A percentile compares a stretch with the other conserved stretches of the same genome.
Conservation (phyloP, 1,140 invertebrate species). For the Eufriesea mexicana region DNA sequence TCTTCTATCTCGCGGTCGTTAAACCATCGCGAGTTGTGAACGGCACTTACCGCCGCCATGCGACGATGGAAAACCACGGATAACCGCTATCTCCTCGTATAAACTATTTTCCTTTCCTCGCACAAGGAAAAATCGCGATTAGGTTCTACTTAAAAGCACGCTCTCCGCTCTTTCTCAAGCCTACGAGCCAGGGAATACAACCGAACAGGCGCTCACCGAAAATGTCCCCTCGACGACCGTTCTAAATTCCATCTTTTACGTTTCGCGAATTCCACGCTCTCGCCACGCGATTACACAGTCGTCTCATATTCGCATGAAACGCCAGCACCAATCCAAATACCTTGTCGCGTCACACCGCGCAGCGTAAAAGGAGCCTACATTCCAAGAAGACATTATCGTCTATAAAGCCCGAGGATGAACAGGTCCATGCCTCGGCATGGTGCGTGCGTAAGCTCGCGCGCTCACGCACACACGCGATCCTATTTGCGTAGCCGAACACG, state of each 20-base stretch:
- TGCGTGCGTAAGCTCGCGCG: neutral
- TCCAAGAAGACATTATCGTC: slow-evolving; percentile 35
- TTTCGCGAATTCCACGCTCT: neutral
- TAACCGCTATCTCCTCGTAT: neutral
- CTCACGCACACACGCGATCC: slow-evolving; percentile 11
- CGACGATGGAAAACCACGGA: neutral
- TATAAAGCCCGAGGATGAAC: slow-evolving; percentile 24
- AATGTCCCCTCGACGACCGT: neutral
- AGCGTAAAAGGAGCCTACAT: neutral
- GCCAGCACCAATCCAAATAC: slow-evolving; percentile 8
- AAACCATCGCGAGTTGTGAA: neutral
- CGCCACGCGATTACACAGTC: neutral
- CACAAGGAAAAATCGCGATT: neutral
- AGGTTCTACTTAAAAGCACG: neutral
- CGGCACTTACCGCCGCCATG: neutral
- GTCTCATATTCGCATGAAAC: neutral
- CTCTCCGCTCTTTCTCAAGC: neutral
- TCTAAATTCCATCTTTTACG: neutral
- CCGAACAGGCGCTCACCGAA: neutral
- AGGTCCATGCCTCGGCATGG: neutral
- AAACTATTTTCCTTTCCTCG: neutral
- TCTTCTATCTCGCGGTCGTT: slow-evolving; percentile 24
- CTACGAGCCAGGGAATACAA: neutral
- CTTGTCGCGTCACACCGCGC: neutral
- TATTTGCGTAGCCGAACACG: slow-evolving; percentile 20